phyloP scores from a whole-genome alignment of 2,797 vertebrate species.

The Pampus argenteus region DNA sequence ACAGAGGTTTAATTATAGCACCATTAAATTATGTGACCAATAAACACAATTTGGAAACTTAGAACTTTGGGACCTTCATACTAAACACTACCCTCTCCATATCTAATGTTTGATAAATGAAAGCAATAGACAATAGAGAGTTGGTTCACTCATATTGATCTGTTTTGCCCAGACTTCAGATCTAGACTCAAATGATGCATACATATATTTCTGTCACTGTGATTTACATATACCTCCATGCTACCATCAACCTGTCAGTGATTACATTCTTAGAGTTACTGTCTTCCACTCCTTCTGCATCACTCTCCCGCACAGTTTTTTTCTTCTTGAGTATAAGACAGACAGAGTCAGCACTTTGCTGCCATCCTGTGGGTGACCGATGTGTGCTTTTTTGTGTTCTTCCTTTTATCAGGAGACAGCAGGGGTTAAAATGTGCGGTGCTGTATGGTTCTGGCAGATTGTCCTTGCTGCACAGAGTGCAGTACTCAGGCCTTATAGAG shows the following conservation, averaged over 20 bases:
- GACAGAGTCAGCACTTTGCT: slow-evolving; percentile 20
- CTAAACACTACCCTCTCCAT: too few relatives aligned
- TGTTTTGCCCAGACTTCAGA: neutral
- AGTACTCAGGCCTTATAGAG: neutral
- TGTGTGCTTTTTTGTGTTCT: neutral
- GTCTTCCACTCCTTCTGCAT: neutral
- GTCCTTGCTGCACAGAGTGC: neutral
- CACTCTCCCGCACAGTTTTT: neutral
- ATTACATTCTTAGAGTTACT: neutral
- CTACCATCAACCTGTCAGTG: neutral
- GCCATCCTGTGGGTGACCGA: slow-evolving; percentile 40
- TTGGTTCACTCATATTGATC: neutral
- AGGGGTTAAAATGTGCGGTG: neutral
- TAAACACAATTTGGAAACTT: too few relatives aligned
- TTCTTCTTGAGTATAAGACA: neutral
- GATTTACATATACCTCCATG: neutral
- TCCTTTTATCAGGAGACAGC: neutral
- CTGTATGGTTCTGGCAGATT: neutral
- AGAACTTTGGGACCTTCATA: too few relatives aligned
- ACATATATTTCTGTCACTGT: too few relatives aligned
- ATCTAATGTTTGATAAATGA: too few relatives aligned
- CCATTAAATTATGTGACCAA: too few relatives aligned
- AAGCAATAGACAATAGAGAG: too few relatives aligned
- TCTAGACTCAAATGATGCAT: too few relatives aligned
- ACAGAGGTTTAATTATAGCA: too few relatives aligned